A percentile compares a stretch with the other conserved stretches of the same genome.
These are phyloP conservation scores for Phallusia fumigata DNA, from an alignment of 23 tunicate species.

Conservation along the genomic window DNA sequence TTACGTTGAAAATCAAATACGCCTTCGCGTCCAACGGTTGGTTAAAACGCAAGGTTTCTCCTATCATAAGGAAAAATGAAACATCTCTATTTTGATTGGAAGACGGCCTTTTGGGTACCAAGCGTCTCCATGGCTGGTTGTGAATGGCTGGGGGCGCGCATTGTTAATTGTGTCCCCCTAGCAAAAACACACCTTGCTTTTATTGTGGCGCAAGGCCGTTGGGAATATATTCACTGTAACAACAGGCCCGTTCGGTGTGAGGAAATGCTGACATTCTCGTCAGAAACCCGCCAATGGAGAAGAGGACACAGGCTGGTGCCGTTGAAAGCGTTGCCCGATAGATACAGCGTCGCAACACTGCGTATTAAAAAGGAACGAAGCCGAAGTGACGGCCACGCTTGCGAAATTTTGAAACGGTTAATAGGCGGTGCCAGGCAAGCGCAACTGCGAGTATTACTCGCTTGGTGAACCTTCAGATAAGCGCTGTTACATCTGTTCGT, in stretches of 20 bases:
- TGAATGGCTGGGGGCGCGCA: not conserved
- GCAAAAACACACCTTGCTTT: not conserved
- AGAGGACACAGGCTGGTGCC: slow-evolving; percentile 1
- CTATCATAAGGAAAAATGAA: not conserved
- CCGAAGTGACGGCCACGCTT: not conserved
- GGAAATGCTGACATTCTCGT: not conserved
- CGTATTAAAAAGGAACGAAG: not conserved
- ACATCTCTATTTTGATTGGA: slow-evolving; percentile 3
- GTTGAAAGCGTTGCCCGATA: not conserved
- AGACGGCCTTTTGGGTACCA: not conserved
- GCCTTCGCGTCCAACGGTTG: too few species aligned
- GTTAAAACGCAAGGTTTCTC: too few species aligned
- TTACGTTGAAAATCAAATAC: too few species aligned
- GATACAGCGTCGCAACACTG: slow-evolving; percentile 14
- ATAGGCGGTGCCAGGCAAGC: not conserved
- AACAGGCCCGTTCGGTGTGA: not conserved
- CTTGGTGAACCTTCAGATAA: too few species aligned
- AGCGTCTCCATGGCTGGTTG: not conserved
- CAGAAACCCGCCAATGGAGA: not conserved
- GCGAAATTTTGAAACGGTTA: not conserved
- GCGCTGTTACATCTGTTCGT: too few species aligned
- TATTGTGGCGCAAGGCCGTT: not conserved
- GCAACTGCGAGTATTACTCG: not conserved
- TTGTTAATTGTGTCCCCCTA: slow-evolving; percentile 11
- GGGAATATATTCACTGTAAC: slow-evolving; percentile 13